phyloP scores from a whole-genome alignment of 2,888 invertebrate genomes.

The Pycnomerus fuliginosus region DNA sequence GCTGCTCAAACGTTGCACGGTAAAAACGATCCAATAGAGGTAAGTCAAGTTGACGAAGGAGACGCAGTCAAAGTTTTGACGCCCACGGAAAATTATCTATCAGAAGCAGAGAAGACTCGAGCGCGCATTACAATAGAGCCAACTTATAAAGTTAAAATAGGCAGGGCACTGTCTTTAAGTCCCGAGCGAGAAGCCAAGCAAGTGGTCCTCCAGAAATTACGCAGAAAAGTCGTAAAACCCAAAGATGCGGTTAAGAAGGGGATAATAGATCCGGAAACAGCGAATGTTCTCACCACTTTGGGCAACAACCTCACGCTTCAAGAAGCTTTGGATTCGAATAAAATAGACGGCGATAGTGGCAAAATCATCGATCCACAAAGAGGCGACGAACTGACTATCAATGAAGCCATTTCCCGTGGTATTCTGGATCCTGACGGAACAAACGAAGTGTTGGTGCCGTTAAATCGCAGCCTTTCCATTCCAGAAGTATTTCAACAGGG shows the following conservation, averaged over 20 bases:
- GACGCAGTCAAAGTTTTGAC: slow-evolving; percentile 11
- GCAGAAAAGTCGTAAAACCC: slow-evolving; percentile 73
- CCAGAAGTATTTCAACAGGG: slow-evolving; percentile 86
- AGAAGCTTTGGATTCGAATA: slow-evolving; percentile 70
- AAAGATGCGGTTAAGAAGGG: slow-evolving; percentile 77
- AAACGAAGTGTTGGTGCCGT: slow-evolving; percentile 74
- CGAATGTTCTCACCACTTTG: slow-evolving; percentile 57
- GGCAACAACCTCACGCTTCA: slow-evolving; percentile 68
- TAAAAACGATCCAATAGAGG: slow-evolving; percentile 75
- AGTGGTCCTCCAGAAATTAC: slow-evolving; percentile 73
- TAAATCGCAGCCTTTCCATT: slow-evolving; percentile 77
- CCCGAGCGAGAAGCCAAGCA: slow-evolving; percentile 67
- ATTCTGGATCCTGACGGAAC: slow-evolving; percentile 75
- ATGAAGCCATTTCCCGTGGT: slow-evolving; percentile 81
- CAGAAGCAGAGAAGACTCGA: slow-evolving; percentile 60
- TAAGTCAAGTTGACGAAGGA: slow-evolving; percentile 42
- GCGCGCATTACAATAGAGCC: slow-evolving; percentile 62
- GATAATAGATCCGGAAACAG: slow-evolving; percentile 75
- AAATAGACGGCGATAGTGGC: slow-evolving; percentile 73
- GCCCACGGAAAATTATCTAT: no score
- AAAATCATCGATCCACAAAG: slow-evolving; percentile 80
- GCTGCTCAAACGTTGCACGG: slow-evolving; percentile 75
- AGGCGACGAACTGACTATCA: slow-evolving; percentile 76
- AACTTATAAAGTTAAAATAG: slow-evolving; percentile 66
- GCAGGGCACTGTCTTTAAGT: slow-evolving; percentile 60